These are phyloP conservation scores for Glyphotaelius pellucidus DNA, from an alignment of 2,888 invertebrate genomes.

Conservation along the genomic window DNA sequence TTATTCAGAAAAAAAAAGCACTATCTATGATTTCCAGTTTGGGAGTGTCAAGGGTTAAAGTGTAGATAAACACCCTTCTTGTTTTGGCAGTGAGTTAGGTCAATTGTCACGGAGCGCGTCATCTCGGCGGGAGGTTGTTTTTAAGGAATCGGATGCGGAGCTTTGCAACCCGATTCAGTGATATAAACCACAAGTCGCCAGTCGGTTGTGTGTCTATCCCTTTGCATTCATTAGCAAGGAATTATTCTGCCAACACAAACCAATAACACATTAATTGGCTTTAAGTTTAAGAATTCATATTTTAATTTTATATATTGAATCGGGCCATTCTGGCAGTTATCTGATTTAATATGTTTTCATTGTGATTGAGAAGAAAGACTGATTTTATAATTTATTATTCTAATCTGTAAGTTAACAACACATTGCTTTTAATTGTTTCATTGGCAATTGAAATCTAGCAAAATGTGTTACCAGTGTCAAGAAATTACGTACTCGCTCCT, in stretches of 20 bases:
- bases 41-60: constrained; percentile 21
- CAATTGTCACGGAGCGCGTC: constrained; percentile 41
- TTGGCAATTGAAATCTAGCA: constrained; percentile 25
- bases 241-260: not conserved
- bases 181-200: constrained; percentile 13
- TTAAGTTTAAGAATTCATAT: not conserved
- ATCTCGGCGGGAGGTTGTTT: constrained; percentile 32
- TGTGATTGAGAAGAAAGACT: constrained; percentile 36
- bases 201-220: constrained; percentile 30
- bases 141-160: not conserved
- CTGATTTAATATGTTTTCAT: constrained; percentile 17
- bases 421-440: not conserved
- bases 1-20: not conserved
- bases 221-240: not conserved
- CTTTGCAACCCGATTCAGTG: constrained; percentile 34
- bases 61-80: constrained; percentile 49
- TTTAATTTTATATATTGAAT: not conserved
- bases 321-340: not conserved
- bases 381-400: constrained; percentile 29
- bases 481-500: constrained; percentile 48
- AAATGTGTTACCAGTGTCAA: constrained; percentile 57
- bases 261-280: not conserved
- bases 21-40: not conserved
- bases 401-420: not conserved
- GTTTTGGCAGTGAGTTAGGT: constrained; percentile 33